Evolutionary conservation across 2,113 vertebrate species (phyloP).

Genomic region (Micronisus gabar): DNA sequence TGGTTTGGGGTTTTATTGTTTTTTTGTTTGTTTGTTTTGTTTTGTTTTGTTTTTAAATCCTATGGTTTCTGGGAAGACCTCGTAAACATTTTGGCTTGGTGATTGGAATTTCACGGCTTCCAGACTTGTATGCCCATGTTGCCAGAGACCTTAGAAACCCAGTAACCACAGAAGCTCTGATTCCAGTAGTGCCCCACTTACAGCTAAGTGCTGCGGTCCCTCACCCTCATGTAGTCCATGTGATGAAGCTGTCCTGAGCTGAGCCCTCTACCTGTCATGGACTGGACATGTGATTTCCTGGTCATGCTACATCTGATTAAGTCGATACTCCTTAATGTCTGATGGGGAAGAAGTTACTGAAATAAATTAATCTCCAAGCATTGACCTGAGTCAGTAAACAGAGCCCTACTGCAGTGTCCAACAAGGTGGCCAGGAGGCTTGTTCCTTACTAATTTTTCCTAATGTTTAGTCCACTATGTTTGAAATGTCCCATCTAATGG

Average conservation of each 20-base stretch:
- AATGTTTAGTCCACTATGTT: background rate
- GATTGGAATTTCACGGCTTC: background rate
- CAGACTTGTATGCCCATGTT: background rate
- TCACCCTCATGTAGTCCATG: background rate
- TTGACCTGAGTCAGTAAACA: background rate
- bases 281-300: background rate
- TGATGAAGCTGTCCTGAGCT: background rate
- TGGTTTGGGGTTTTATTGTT: background rate
- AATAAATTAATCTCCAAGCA: background rate
- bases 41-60: background rate
- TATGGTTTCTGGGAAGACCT: background rate
- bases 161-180: background rate
- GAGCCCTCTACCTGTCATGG: background rate
- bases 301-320: background rate
- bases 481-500: background rate
- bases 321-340: background rate
- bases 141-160: background rate
- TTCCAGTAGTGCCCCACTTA: background rate
- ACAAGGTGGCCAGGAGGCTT: background rate
- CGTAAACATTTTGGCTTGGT: background rate
- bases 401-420: background rate
- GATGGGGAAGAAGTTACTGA: background rate
- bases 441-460: background rate
- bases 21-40: too few relatives aligned
- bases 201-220: background rate